A percentile compares a stretch with the other conserved stretches of the same genome.
These are phyloP conservation scores for Trissonchulus latispiculum DNA, from an alignment of 2,888 invertebrate species.

Conservation along the genomic window DNA sequence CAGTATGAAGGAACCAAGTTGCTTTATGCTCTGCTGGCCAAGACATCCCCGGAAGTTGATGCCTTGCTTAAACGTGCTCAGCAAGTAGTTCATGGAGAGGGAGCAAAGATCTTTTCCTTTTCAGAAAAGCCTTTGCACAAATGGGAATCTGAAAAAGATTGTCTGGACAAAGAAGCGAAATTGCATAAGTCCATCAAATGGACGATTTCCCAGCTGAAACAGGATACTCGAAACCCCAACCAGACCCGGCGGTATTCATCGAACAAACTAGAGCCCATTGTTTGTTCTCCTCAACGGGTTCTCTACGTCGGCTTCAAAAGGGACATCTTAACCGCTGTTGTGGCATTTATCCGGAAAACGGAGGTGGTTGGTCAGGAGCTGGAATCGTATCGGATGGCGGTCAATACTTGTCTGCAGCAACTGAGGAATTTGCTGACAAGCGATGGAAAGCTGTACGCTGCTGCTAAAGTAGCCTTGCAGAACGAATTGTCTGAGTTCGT, in stretches of 20 bases:
- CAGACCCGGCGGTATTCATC: background rate
- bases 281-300: background rate
- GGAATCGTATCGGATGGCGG: background rate
- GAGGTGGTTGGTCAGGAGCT: background rate
- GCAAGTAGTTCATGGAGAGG: background rate
- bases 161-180: background rate
- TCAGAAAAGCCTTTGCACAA: background rate
- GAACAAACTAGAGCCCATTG: background rate
- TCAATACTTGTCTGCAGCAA: background rate
- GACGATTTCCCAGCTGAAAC: background rate
- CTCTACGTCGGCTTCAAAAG: background rate
- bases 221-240: background rate
- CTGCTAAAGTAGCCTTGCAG: background rate
- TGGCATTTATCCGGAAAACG: background rate
- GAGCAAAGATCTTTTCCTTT: no score
- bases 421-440: background rate
- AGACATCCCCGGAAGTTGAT: background rate
- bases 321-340: background rate
- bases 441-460: background rate
- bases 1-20: no score
- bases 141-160: conserved; percentile 2
- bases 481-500: no score
- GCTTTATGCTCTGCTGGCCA: no score
- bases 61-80: background rate
- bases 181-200: background rate